A percentile compares a stretch with the other conserved stretches of the same genome.
Conservation (phyloP, 30 jellyfish, hydroid and myxozoan species). For the Aurelia aurita complex sp. Pacific region DNA sequence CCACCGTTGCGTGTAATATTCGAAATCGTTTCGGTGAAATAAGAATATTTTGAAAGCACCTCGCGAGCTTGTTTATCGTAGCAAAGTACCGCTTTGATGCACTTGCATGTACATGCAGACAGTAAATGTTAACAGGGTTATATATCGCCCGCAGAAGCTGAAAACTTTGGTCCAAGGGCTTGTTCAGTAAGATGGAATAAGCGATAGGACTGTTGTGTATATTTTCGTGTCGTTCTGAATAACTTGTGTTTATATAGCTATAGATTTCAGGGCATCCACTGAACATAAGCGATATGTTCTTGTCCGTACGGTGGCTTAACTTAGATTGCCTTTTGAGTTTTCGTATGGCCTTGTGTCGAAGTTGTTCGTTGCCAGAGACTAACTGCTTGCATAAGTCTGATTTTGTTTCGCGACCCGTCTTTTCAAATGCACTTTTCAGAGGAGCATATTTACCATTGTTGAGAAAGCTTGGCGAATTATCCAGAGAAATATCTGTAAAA, state of each 20-base stretch:
- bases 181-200: conserved; percentile 78
- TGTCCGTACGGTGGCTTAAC: conserved; percentile 7
- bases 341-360: conserved; percentile 34
- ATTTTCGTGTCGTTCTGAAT: background rate
- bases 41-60: conserved; percentile 66
- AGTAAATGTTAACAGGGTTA: conserved; percentile 75
- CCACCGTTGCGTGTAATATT: conserved; percentile 57
- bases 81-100: conserved; percentile 40
- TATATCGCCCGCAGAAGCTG: conserved; percentile 81
- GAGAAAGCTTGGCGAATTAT: too few relatives aligned
- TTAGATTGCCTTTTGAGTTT: conserved; percentile 10
- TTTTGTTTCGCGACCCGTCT: conserved; percentile 1
- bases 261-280: conserved; percentile 27
- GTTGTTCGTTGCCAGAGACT: conserved; percentile 32
- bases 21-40: conserved; percentile 61
- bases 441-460: too few relatives aligned
- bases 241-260: conserved; percentile 1
- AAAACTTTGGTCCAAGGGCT: conserved; percentile 91
- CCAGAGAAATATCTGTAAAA: too few relatives aligned
- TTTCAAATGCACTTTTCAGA: background rate
- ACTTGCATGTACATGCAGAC: conserved; percentile 80
- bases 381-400: conserved; percentile 27
- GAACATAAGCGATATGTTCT: conserved; percentile 4
- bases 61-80: conserved; percentile 45
- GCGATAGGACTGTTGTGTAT: conserved; percentile 66